These are phyloP conservation scores for Anticlea derivata DNA, from an alignment of 2,888 invertebrate species.

Conservation along the genomic window DNA sequence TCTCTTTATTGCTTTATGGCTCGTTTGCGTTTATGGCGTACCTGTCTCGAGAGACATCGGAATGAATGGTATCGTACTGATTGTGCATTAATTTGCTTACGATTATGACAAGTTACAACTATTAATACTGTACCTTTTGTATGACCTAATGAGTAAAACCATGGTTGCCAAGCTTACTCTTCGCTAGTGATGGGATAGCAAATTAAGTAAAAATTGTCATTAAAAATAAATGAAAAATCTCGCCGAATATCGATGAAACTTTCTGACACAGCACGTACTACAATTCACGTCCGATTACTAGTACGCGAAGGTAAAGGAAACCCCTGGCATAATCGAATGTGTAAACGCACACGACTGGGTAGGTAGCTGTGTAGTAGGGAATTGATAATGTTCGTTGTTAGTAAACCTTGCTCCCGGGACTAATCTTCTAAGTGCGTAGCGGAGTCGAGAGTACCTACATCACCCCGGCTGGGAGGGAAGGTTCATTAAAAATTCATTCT, in stretches of 20 bases:
- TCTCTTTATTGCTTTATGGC: constrained; percentile 72
- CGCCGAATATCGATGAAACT: too few species aligned
- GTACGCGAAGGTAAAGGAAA: too few species aligned
- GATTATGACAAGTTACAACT: constrained; percentile 23
- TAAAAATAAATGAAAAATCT: too few species aligned
- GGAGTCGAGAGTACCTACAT: constrained; percentile 39
- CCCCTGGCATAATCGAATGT: constrained; percentile 12
- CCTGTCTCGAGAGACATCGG: constrained; percentile 42
- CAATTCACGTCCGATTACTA: too few species aligned
- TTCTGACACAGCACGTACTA: too few species aligned
- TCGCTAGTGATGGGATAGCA: background rate
- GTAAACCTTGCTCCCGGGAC: constrained; percentile 74
- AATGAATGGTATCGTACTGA: constrained; percentile 32
- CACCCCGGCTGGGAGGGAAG: constrained; percentile 48
- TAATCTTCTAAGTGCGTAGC: constrained; percentile 82
- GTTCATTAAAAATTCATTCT: constrained; percentile 84
- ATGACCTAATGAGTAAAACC: background rate
- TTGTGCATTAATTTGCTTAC: constrained; percentile 35
- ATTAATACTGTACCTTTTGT: constrained; percentile 4
- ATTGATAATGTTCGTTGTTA: constrained; percentile 55
- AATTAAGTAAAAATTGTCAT: too few species aligned
- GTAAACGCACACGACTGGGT: constrained; percentile 24
- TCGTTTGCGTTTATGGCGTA: constrained; percentile 53
- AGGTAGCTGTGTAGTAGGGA: constrained; percentile 44
- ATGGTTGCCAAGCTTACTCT: background rate